Evolutionary conservation across 2,888 invertebrate genomes (phyloP).

Genomic region (Thymelicus acteon): DNA sequence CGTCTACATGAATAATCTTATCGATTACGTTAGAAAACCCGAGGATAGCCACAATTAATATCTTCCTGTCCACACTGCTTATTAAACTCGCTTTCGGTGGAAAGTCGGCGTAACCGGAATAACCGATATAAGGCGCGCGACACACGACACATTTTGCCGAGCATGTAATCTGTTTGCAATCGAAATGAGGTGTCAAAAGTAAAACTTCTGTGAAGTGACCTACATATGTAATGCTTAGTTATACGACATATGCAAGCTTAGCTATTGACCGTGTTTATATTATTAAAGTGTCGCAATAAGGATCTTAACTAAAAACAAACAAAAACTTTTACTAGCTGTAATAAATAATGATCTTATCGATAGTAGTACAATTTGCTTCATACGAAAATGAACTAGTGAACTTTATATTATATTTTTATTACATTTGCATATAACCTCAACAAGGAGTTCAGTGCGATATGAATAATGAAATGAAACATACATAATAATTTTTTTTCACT

Average conservation of each 20-base stretch:
- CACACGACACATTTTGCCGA: slow-evolving; percentile 29
- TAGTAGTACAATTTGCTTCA: no score
- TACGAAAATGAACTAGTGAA: no score
- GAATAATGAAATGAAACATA: background rate
- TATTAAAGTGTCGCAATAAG: no score
- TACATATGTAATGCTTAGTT: background rate
- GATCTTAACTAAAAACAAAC: no score
- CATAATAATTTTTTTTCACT: background rate
- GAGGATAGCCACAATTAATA: slow-evolving; percentile 17
- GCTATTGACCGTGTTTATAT: no score
- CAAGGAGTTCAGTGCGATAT: no score
- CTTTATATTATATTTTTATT: no score
- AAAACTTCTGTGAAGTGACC: background rate
- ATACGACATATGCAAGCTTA: no score
- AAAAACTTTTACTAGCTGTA: no score
- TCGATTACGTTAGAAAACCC: slow-evolving; percentile 36
- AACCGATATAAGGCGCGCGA: background rate
- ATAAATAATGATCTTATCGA: no score
- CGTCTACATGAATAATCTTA: slow-evolving; percentile 32
- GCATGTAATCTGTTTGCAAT: slow-evolving; percentile 20
- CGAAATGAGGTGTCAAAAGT: slow-evolving; percentile 9
- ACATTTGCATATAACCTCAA: no score
- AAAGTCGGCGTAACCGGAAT: slow-evolving; percentile 25
- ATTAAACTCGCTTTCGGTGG: slow-evolving; percentile 24
- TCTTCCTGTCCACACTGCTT: background rate